A percentile compares a stretch with the other conserved stretches of the same genome.
Conservation (phyloP, 23 tunicate genomes). For the Ciona savignyi region DNA sequence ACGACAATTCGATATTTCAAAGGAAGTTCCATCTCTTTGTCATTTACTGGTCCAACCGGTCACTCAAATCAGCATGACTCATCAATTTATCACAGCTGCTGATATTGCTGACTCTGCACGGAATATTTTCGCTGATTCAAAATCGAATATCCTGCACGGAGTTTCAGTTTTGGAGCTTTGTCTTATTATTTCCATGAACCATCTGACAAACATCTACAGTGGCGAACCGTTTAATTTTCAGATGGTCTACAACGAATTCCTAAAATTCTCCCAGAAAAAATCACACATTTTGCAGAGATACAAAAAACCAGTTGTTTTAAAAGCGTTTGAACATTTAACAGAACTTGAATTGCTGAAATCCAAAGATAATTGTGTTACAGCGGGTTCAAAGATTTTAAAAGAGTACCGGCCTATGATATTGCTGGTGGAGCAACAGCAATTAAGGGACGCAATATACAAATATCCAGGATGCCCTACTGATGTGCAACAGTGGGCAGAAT, state of each 20-base stretch:
- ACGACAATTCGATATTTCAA: conserved; percentile 33
- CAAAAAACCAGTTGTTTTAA: conserved; percentile 53
- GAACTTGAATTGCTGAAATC: conserved; percentile 63
- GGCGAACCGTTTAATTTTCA: conserved; percentile 79
- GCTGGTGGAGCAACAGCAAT: conserved; percentile 39
- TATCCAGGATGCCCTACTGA: conserved; percentile 72
- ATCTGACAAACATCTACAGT: conserved; percentile 37
- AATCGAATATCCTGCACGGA: conserved; percentile 49
- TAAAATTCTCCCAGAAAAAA: conserved; percentile 64
- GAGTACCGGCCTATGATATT: conserved; percentile 69
- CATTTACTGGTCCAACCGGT: conserved; percentile 23
- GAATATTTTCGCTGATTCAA: conserved; percentile 32
- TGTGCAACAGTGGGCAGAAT: conserved; percentile 81
- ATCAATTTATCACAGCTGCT: conserved; percentile 9
- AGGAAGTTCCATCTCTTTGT: conserved; percentile 33
- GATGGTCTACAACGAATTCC: conserved; percentile 74
- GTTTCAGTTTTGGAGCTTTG: conserved; percentile 73
- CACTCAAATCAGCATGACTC: conserved; percentile 11
- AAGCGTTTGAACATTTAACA: conserved; percentile 66
- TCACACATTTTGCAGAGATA: conserved; percentile 63
- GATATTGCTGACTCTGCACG: conserved; percentile 42
- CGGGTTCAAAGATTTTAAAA: conserved; percentile 24
- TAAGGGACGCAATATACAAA: conserved; percentile 52
- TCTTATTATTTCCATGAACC: conserved; percentile 70
- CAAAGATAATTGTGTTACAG: conserved; percentile 4